Conservation (phyloP, 2,888 invertebrate species). For the Pedicia rivosa region DNA sequence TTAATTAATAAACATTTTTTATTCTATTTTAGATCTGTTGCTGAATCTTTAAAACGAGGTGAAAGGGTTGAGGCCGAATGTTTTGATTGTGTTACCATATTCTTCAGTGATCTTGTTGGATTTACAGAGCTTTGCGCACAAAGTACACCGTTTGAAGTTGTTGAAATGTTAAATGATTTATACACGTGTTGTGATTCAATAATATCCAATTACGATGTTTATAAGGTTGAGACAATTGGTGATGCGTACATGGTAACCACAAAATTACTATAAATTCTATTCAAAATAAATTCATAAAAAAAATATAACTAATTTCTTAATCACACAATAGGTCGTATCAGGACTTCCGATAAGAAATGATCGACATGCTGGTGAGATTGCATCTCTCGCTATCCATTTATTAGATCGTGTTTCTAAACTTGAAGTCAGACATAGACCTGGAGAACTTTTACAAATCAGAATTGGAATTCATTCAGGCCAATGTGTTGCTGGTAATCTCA, state of each 20-base stretch:
- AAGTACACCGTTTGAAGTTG: constrained; percentile 68
- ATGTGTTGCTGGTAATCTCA: constrained; percentile 69
- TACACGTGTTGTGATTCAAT: constrained; percentile 81
- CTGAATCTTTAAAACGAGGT: constrained; percentile 61
- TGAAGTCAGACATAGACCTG: constrained; percentile 48
- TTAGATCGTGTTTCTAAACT: constrained; percentile 53
- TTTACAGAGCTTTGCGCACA: constrained; percentile 65
- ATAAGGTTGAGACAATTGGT: constrained; percentile 77
- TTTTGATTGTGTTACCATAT: constrained; percentile 67
- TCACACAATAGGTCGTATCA: too few relatives aligned
- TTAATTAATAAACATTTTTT: background rate
- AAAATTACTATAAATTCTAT: too few relatives aligned
- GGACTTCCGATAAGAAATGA: constrained; percentile 59
- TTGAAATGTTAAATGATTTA: constrained; percentile 71
- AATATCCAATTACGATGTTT: constrained; percentile 73
- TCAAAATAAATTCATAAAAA: too few relatives aligned
- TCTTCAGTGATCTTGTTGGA: constrained; percentile 74
- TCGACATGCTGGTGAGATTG: constrained; percentile 62
- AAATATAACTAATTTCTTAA: too few relatives aligned
- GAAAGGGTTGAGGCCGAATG: constrained; percentile 66
- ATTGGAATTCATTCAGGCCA: constrained; percentile 59
- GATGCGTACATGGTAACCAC: constrained; percentile 78
- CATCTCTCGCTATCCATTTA: constrained; percentile 59
- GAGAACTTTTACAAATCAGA: constrained; percentile 49
- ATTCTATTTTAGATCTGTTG: constrained; percentile 47